phyloP scores from a whole-genome alignment of 2,888 invertebrate genomes.

The Drosophila buzzatii region DNA sequence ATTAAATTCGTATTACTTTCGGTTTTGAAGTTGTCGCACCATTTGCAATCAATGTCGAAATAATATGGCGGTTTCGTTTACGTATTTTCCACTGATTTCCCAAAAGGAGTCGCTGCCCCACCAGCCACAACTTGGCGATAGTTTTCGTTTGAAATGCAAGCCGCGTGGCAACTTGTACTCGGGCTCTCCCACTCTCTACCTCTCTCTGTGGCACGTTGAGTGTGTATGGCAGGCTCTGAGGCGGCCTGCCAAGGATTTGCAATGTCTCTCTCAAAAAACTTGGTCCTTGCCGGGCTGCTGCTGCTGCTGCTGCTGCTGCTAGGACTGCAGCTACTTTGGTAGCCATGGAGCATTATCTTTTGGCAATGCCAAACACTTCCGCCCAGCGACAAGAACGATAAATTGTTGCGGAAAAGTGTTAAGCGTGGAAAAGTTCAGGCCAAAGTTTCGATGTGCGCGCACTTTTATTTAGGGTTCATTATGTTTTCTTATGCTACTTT shows the following conservation, averaged over 20 bases:
- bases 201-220: background rate
- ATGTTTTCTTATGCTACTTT: slow-evolving; percentile 58
- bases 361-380: slow-evolving; percentile 77
- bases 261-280: slow-evolving; percentile 58
- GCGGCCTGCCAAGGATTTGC: slow-evolving; percentile 63
- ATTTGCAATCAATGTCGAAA: slow-evolving; percentile 77
- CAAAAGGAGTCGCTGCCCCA: slow-evolving; percentile 43
- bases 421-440: slow-evolving; percentile 73
- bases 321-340: slow-evolving; percentile 25
- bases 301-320: slow-evolving; percentile 10
- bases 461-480: slow-evolving; percentile 77
- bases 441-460: slow-evolving; percentile 68
- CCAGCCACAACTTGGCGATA: slow-evolving; percentile 58
- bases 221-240: slow-evolving; percentile 42
- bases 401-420: slow-evolving; percentile 78
- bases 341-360: slow-evolving; percentile 59
- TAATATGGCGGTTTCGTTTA: slow-evolving; percentile 77
- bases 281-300: slow-evolving; percentile 55
- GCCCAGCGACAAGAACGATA: slow-evolving; percentile 70
- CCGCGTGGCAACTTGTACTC: slow-evolving; percentile 48
- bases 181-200: background rate
- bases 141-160: slow-evolving; percentile 66
- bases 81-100: slow-evolving; percentile 69
- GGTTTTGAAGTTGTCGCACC: slow-evolving; percentile 50
- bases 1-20: slow-evolving; percentile 52